A percentile compares a stretch with the other conserved stretches of the same genome.
These are phyloP conservation scores for Rhegmatorhina hoffmannsi DNA, from an alignment of 2,113 vertebrate species.

Conservation along the genomic window DNA sequence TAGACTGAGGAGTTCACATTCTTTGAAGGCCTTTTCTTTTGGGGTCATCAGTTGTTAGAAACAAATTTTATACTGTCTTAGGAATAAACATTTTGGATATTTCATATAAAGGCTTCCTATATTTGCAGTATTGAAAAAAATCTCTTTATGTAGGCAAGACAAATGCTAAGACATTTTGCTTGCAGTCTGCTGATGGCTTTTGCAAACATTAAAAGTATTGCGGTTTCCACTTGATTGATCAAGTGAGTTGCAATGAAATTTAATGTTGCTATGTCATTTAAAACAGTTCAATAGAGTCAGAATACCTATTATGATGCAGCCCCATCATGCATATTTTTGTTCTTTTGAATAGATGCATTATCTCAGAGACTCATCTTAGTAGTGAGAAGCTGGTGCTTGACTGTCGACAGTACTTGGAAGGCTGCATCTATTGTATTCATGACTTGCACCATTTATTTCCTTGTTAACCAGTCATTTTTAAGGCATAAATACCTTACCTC, in stretches of 20 bases:
- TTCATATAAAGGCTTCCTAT: constrained; percentile 17
- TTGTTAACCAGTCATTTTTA: neutral
- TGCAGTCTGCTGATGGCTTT: constrained; percentile 5
- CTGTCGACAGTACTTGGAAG: neutral
- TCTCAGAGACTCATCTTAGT: neutral
- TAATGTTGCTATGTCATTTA: constrained; percentile 17
- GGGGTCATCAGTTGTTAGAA: neutral
- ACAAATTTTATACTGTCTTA: neutral
- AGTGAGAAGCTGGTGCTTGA: neutral
- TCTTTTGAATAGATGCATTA: neutral
- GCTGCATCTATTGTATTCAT: neutral
- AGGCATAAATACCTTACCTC: neutral
- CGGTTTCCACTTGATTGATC: constrained; percentile 52
- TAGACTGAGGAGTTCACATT: neutral
- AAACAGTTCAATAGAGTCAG: neutral
- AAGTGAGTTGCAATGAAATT: constrained; percentile 35
- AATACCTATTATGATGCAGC: neutral
- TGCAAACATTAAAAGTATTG: constrained; percentile 16
- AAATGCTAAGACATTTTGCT: neutral
- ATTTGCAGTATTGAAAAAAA: neutral
- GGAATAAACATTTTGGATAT: neutral
- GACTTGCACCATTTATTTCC: neutral
- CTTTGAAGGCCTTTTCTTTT: neutral
- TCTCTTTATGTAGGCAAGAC: neutral
- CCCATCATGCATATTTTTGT: neutral